Evolutionary conservation across 2,888 invertebrate genomes (phyloP).

Genomic region (Heliconius erato): DNA sequence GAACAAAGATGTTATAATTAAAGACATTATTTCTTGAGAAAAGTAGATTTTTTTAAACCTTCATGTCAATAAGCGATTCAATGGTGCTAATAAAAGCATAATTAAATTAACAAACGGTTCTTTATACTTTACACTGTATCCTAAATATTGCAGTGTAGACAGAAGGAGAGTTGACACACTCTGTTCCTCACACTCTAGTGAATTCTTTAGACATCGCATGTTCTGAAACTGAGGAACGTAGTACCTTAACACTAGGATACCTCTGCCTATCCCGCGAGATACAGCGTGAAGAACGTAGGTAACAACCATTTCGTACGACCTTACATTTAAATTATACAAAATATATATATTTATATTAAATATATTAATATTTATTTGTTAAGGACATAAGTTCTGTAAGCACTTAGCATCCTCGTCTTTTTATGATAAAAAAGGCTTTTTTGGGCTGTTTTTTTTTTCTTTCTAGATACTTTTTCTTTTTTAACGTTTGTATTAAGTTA

Average conservation of each 20-base stretch:
- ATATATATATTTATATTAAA: background rate
- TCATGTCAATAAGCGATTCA: no score
- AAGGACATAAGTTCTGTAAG: background rate
- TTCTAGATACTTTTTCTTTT: background rate
- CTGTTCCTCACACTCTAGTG: no score
- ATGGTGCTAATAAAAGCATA: no score
- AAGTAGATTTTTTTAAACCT: no score
- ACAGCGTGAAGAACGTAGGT: background rate
- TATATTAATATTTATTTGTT: background rate
- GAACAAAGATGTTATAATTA: background rate
- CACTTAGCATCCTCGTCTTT: background rate
- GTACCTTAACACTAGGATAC: no score
- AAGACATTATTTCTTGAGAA: no score
- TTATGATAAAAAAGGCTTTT: background rate
- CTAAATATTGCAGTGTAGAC: background rate
- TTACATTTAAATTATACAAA: background rate
- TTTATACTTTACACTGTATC: background rate
- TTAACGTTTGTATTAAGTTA: background rate
- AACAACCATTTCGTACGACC: background rate
- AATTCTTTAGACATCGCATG: no score
- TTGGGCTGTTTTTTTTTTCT: background rate
- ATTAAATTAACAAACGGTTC: background rate
- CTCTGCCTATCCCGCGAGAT: background rate
- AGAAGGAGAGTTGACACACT: no score
- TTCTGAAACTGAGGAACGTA: no score